Base-by-base conservation (phyloP, 1,140 invertebrate species). In the Drosophila tristis region DNA sequence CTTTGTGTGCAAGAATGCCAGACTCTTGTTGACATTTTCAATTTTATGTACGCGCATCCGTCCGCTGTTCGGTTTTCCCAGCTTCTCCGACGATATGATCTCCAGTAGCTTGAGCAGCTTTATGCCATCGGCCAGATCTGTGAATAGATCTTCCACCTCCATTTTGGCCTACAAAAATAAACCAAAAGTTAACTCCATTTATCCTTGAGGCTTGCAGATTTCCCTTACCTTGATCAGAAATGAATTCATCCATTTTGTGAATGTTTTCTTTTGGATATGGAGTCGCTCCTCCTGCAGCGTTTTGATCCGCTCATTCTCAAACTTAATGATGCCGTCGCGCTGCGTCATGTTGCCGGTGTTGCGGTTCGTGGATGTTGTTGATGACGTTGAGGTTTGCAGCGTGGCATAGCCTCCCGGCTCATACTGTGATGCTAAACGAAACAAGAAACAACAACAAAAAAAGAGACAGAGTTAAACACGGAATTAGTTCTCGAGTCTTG, bases 181-280 rank as follows among this genome's bases (percentile, higher is more conserved):
- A 16, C 11, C 42, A 23, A 54, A 47, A 42, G 71, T 62, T 53
- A 64, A 60, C 45, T 59, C 42, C 42, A 67, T 56, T 54, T n/a
- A 50, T 62, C 49, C 49, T 45, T 51, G 2, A 20, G 20, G 20
- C 20, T 20, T 20, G 2, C 2, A 25, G 25, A 0, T 42, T 15
- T 50, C 20, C 25, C 11, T 92, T 92, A 98, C 98, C 95, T 98
- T 99, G 91, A 97, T 95, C 71, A 99, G 93, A 93, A 99, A 99
- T 2, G 98, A 98, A 93, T 99, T 99, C 95, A 99, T 98, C 99
- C 98, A 99, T 98, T 99, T 99, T 86, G 99, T 99, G 93, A 99
- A 99, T 6, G 99, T 99, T 93, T 99, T 99, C 94, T 99, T 99
- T 93, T 99, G 99, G 80, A 99, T 99, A 92, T 98, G 96, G 59